phyloP scores from a whole-genome alignment of 1,140 invertebrate genomes.

The Drosophila aff. region DNA sequence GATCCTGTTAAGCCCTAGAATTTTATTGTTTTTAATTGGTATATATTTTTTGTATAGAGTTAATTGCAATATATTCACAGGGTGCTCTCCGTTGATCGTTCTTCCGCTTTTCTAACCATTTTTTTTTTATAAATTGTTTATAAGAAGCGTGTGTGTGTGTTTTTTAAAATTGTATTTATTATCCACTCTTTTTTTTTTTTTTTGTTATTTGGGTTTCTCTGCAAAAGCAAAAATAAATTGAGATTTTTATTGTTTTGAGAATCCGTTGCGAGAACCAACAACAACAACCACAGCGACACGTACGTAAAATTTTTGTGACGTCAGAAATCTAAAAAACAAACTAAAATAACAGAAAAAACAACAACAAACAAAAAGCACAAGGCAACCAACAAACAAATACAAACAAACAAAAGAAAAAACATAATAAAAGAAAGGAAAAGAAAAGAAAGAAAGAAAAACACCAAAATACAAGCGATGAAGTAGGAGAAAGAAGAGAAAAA shows the following conservation, averaged over 20 bases:
- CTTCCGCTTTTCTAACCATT: not conserved
- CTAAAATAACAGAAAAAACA: constrained; percentile 31
- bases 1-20: not conserved
- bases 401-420: constrained; percentile 13
- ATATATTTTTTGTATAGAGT: not conserved
- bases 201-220: constrained; percentile 10
- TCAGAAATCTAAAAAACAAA: constrained; percentile 71
- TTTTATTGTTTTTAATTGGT: constrained; percentile 5
- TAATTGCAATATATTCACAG: constrained; percentile 2
- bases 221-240: constrained; percentile 13
- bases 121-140: not conserved
- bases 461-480: constrained; percentile 18
- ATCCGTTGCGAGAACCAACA: constrained; percentile 76
- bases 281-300: constrained; percentile 60
- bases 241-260: constrained; percentile 63
- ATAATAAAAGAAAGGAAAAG: not conserved
- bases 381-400: constrained; percentile 20
- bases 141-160: constrained; percentile 26
- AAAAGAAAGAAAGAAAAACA: not conserved
- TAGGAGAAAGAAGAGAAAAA: constrained; percentile 11
- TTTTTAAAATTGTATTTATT: constrained; percentile 28
- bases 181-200: not conserved
- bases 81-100: not conserved
- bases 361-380: constrained; percentile 36
- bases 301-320: constrained; percentile 80